Evolutionary conservation across 2,888 invertebrate genomes (phyloP).

Genomic region (Argyra leucocephala): DNA sequence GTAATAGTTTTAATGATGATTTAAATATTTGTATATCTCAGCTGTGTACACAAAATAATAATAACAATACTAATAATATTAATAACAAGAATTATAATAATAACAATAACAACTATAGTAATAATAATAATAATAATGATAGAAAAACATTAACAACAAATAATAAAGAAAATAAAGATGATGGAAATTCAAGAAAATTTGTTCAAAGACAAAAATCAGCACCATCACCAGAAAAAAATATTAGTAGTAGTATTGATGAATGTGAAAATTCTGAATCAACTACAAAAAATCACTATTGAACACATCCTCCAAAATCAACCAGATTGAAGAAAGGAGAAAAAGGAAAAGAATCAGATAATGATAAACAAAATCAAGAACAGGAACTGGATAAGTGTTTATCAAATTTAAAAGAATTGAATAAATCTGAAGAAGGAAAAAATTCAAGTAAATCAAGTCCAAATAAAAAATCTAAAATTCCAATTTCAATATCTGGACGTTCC

Average conservation of each 20-base stretch:
- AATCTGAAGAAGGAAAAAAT: conserved; percentile 18
- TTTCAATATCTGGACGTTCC: conserved; percentile 32
- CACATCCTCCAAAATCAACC: conserved; percentile 39
- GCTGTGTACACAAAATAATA: conserved; percentile 36
- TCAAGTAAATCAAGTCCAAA: conserved; percentile 37
- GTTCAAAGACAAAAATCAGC: conserved; percentile 40
- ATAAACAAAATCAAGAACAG: conserved; percentile 26
- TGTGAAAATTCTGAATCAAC: conserved; percentile 7
- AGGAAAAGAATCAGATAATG: conserved; percentile 30
- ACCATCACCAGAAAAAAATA: conserved; percentile 28
- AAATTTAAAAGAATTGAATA: neutral
- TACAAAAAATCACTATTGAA: conserved; percentile 33
- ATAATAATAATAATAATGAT: conserved; percentile 14
- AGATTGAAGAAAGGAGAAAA: conserved; percentile 17
- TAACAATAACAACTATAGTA: neutral
- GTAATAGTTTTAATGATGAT: neutral
- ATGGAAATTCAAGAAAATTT: conserved; percentile 23
- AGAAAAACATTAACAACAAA: conserved; percentile 33
- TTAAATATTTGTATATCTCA: conserved; percentile 29
- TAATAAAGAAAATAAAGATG: conserved; percentile 19
- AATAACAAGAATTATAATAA: neutral
- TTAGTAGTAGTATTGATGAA: conserved; percentile 16
- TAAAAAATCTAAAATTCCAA: conserved; percentile 43
- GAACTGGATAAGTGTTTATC: conserved; percentile 18
- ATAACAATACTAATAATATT: neutral